Evolutionary conservation across 2,113 vertebrate genomes (phyloP).

Genomic region (Tapirus terrestris): DNA sequence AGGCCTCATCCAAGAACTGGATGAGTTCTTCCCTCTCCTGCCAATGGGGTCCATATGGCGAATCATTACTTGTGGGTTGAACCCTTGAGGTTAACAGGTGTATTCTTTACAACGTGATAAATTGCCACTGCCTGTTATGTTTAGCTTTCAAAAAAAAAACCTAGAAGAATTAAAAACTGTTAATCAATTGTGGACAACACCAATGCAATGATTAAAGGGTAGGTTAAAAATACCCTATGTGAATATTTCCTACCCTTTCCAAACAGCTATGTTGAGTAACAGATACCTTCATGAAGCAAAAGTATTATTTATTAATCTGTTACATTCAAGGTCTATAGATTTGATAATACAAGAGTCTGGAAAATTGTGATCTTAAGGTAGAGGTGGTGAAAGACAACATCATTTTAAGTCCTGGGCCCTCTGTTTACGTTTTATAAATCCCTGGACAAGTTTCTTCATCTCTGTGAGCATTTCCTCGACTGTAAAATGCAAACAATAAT

Average conservation of each 20-base stretch:
- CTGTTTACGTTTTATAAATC: background rate
- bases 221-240: background rate
- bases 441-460: too few relatives aligned
- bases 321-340: background rate
- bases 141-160: conserved; percentile 15
- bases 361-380: background rate
- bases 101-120: background rate
- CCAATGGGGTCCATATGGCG: background rate
- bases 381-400: background rate
- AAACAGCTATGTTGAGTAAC: background rate
- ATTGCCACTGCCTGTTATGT: background rate
- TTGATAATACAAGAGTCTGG: background rate
- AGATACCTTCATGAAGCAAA: background rate
- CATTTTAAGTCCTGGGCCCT: background rate
- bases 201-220: background rate
- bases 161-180: background rate
- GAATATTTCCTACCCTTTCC: background rate
- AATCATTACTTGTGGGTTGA: background rate
- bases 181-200: background rate
- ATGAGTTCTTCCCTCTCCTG: background rate
- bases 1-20: background rate
- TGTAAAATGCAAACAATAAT: background rate
- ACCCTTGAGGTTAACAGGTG: background rate
- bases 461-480: background rate
- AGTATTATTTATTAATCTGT: background rate